Percentiles rank a stretch among this genome's conserved stretches.
These are phyloP conservation scores for Sphyrna mokarran DNA, from an alignment of 2,113 vertebrate species.

Conservation along the genomic window DNA sequence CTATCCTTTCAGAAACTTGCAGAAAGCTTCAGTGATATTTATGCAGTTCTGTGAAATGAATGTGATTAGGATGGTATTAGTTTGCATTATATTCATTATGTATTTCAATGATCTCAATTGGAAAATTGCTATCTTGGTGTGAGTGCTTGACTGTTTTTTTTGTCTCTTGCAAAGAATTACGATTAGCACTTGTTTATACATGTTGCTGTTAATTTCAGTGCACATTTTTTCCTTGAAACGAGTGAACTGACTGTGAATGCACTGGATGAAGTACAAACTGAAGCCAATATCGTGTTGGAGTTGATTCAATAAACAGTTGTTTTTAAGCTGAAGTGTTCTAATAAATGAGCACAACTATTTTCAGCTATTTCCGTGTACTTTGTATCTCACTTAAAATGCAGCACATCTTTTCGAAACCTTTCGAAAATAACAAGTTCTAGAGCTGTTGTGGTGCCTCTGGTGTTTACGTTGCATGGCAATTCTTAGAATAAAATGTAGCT, in stretches of 20 bases:
- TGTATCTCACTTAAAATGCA: neutral
- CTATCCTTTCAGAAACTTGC: neutral
- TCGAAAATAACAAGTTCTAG: neutral
- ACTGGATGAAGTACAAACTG: neutral
- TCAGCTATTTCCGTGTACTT: neutral
- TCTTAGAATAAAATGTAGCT: neutral
- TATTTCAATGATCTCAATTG: neutral
- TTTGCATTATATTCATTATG: neutral
- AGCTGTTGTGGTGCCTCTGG: neutral
- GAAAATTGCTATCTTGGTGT: neutral
- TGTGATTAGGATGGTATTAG: neutral
- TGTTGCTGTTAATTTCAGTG: neutral
- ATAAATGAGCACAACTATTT: neutral
- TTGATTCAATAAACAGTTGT: neutral
- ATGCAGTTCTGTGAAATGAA: neutral
- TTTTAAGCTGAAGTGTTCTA: neutral
- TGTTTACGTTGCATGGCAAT: neutral
- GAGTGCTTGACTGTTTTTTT: neutral
- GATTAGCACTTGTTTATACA: neutral
- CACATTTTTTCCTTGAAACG: neutral
- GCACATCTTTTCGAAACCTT: neutral
- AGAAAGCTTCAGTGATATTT: neutral
- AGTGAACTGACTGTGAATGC: neutral
- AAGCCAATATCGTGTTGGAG: neutral
- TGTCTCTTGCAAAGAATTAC: neutral